A percentile compares a stretch with the other conserved stretches of the same genome.
Evolutionary conservation across 1,140 invertebrate genomes (phyloP).

Genomic region (Brachionus sp.): DNA sequence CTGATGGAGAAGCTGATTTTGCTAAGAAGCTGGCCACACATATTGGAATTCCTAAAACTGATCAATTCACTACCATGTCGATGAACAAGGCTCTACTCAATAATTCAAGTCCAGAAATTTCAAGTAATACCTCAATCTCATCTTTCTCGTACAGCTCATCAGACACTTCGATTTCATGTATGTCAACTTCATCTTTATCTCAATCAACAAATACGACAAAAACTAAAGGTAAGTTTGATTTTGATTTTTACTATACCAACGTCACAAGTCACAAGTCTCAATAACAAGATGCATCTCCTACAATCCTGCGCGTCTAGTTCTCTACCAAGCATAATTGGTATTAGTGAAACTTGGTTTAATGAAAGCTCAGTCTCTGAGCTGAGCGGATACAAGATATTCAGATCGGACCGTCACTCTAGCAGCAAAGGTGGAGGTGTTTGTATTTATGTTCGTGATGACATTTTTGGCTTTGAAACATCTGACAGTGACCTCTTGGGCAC

Average conservation of each 20-base stretch:
- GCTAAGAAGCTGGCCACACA: not conserved
- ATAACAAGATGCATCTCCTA: not conserved
- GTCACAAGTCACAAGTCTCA: not conserved
- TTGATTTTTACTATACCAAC: not conserved
- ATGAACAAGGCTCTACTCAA: not conserved
- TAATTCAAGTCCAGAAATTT: not conserved
- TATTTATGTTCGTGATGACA: not conserved
- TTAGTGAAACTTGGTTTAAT: not conserved
- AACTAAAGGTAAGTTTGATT: too few relatives aligned
- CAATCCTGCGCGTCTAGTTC: not conserved
- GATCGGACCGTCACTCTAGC: not conserved
- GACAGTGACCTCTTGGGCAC: not conserved
- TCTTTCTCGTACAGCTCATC: not conserved
- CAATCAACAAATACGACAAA: too few relatives aligned
- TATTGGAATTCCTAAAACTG: not conserved
- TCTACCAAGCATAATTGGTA: not conserved
- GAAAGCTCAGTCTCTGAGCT: not conserved
- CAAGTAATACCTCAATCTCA: not conserved
- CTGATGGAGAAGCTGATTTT: not conserved
- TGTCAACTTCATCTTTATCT: not conserved
- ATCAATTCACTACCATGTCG: not conserved
- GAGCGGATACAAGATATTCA: not conserved
- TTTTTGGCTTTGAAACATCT: not conserved
- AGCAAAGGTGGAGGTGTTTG: not conserved
- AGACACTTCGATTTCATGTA: not conserved